A percentile compares a stretch with the other conserved stretches of the same genome.
These are phyloP conservation scores for Anguilla marmorata DNA, from an alignment of 2,797 vertebrate genomes.

Conservation along the genomic window DNA sequence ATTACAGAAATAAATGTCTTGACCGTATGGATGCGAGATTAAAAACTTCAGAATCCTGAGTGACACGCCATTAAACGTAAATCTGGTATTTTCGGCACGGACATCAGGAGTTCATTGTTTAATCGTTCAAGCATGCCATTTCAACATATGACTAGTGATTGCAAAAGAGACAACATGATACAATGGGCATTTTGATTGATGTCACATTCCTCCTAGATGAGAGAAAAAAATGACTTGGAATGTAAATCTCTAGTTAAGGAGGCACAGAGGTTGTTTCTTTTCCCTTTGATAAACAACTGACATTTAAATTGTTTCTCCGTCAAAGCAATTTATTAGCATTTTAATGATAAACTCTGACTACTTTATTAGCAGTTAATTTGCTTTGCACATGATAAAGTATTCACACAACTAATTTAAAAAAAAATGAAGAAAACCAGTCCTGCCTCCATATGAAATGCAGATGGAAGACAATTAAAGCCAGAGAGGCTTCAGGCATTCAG, in stretches of 20 bases:
- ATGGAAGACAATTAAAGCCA: conserved; percentile 12
- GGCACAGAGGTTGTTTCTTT: background rate
- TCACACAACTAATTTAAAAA: conserved; percentile 23
- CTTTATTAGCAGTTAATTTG: conserved; percentile 2
- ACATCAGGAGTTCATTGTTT: background rate
- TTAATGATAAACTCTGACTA: conserved; percentile 16
- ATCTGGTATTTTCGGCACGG: background rate
- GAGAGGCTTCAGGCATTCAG: conserved; percentile 8
- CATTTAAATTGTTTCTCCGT: conserved; percentile 14
- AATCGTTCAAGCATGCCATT: background rate
- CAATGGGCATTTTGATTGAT: conserved; percentile 1
- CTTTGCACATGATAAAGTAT: conserved; percentile 3
- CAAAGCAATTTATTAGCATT: conserved; percentile 22
- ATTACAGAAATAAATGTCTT: background rate
- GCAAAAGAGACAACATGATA: background rate
- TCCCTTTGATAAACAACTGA: conserved; percentile 1
- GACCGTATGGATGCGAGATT: background rate
- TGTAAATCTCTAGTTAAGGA: conserved; percentile 15
- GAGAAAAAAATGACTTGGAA: background rate
- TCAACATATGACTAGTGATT: background rate
- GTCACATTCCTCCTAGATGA: background rate
- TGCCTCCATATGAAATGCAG: conserved; percentile 19
- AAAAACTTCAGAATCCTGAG: background rate
- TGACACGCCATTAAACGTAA: background rate
- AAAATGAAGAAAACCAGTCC: background rate